Evolutionary conservation across 2,113 vertebrate genomes (phyloP).

Genomic region (Thermophis baileyi): DNA sequence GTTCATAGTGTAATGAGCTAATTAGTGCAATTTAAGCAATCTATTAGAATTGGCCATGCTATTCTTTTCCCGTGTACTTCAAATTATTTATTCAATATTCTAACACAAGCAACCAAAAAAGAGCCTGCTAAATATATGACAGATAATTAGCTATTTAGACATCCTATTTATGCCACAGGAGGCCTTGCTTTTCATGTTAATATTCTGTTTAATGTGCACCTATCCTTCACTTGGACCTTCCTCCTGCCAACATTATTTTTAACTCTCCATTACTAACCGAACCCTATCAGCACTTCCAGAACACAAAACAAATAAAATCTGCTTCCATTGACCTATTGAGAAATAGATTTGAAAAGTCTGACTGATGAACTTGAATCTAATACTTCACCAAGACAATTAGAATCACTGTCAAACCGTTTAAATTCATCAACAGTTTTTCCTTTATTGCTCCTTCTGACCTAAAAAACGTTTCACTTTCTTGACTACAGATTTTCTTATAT

Average conservation of each 20-base stretch:
- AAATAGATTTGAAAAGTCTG: not conserved
- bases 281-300: not conserved
- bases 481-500: slow-evolving; percentile 1
- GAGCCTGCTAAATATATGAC: not conserved
- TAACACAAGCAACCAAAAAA: slow-evolving; percentile 11
- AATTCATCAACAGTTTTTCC: slow-evolving; percentile 2
- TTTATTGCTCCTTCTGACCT: not conserved
- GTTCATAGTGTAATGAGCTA: not conserved
- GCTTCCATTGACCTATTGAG: not conserved
- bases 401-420: slow-evolving; percentile 21
- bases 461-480: slow-evolving; percentile 15
- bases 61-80: not conserved
- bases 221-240: not conserved
- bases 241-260: not conserved
- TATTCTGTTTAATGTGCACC: not conserved
- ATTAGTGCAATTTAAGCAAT: not conserved
- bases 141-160: not conserved
- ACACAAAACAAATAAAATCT: slow-evolving; percentile 14
- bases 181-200: not conserved
- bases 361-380: not conserved
- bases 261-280: not conserved
- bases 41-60: not conserved
- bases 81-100: not conserved
- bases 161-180: not conserved
- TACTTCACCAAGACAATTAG: not conserved